Percentiles rank a stretch among this genome's conserved stretches.
phyloP scores from a whole-genome alignment of 2,113 vertebrate genomes.

The Urocynchramus pylzowi region DNA sequence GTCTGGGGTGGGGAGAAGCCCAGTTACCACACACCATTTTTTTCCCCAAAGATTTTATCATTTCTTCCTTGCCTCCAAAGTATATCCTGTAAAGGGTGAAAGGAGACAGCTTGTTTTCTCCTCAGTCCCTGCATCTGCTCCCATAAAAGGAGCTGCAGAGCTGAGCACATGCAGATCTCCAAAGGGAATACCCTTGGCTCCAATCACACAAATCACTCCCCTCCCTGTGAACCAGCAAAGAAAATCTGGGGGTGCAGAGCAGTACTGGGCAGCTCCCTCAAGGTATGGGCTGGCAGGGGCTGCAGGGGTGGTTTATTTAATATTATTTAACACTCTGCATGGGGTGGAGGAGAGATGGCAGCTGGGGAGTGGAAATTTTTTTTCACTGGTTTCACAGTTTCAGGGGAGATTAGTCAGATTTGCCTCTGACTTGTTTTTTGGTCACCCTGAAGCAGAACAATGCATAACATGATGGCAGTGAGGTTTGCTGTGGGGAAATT shows the following conservation, averaged over 20 bases:
- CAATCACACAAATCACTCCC: rapidly evolving
- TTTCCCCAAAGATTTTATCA: not conserved
- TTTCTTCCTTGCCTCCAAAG: not conserved
- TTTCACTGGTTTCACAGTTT: not conserved
- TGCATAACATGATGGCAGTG: not conserved
- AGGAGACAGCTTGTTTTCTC: not conserved
- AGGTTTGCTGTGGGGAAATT: not conserved
- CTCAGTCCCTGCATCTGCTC: not conserved
- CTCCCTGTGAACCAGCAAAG: rapidly evolving
- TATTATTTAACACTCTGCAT: not conserved
- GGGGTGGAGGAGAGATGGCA: not conserved
- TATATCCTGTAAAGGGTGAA: not conserved
- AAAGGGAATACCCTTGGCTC: not conserved
- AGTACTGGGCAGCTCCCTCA: not conserved
- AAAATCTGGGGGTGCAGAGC: not conserved
- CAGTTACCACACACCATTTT: not conserved
- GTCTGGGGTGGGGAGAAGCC: rapidly evolving
- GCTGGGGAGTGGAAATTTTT: not conserved
- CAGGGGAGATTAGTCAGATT: slow-evolving; percentile 11
- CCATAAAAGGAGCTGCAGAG: not conserved
- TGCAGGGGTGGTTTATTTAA: not conserved
- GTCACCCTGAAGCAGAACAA: slow-evolving; percentile 10
- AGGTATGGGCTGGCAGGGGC: not conserved
- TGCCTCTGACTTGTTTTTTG: not conserved
- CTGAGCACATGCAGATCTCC: not conserved